Conservation (phyloP, 2,113 vertebrate species). For the Aptenodytes patagonicus region DNA sequence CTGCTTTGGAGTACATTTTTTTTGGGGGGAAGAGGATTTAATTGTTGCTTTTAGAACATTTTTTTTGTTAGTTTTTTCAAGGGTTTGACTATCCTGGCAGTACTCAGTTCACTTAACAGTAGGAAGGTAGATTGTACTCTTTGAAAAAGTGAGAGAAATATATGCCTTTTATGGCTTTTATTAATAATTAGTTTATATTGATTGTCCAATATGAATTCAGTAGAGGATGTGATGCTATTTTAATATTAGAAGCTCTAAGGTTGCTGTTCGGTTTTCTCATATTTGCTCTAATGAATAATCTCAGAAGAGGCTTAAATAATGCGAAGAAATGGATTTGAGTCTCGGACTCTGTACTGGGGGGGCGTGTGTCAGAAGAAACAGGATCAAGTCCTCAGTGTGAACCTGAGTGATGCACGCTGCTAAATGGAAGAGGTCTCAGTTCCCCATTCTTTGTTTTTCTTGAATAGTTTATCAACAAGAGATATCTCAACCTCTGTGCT, state of each 20-base stretch:
- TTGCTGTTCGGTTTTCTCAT: background rate
- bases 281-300: background rate
- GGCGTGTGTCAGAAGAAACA: background rate
- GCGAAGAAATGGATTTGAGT: background rate
- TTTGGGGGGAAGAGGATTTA: background rate
- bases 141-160: background rate
- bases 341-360: background rate
- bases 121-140: background rate
- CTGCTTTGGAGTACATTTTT: background rate
- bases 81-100: background rate
- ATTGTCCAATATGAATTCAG: background rate
- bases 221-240: background rate
- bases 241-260: background rate
- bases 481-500: background rate
- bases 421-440: constrained; percentile 6
- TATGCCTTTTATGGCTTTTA: background rate
- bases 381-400: background rate
- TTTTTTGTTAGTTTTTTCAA: background rate
- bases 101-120: background rate
- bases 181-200: background rate
- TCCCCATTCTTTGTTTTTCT: background rate
- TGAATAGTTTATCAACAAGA: background rate
- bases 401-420: background rate
- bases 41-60: background rate
- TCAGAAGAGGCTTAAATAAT: background rate